Percentiles rank a stretch among this genome's conserved stretches.
phyloP scores from a whole-genome alignment of 2,797 vertebrate species.

The Tachyglossus aculeatus region DNA sequence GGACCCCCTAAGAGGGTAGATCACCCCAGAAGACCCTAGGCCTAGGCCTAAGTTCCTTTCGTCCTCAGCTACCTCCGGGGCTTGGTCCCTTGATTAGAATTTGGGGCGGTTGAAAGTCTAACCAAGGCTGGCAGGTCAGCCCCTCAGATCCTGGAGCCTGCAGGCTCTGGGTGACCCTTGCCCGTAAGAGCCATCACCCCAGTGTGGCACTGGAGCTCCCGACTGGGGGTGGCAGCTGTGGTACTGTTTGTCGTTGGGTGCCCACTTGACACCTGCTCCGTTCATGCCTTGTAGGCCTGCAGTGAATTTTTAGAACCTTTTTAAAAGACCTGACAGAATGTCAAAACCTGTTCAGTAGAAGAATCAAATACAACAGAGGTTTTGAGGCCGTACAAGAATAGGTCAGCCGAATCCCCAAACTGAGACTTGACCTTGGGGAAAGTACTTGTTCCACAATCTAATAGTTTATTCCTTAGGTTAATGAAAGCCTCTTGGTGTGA shows the following conservation, averaged over 20 bases:
- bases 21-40: too few species aligned
- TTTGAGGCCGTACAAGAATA: conserved; percentile 35
- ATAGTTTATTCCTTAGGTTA: conserved; percentile 3
- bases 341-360: conserved; percentile 51
- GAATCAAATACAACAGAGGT: conserved; percentile 34
- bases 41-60: too few species aligned
- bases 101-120: conserved; percentile 7
- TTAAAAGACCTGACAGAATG: conserved; percentile 58
- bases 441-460: conserved; percentile 3
- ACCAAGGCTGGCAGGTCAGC: conserved; percentile 29
- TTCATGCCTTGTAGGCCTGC: conserved; percentile 56
- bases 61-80: conserved; percentile 13
- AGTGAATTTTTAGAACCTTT: conserved; percentile 54
- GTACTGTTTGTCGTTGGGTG: conserved; percentile 51
- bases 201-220: too few species aligned
- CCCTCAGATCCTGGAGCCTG: conserved; percentile 35
- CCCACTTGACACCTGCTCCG: conserved; percentile 58
- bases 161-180: conserved; percentile 33
- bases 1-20: too few species aligned
- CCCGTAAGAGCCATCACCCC: too few species aligned
- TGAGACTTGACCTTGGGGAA: conserved; percentile 21
- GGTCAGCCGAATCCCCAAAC: conserved; percentile 31
- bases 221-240: conserved; percentile 57
- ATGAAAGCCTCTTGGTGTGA: conserved; percentile 18
- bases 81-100: conserved; percentile 5